phyloP scores from a whole-genome alignment of 2,797 vertebrate genomes.

The Pseudotriccus pelzelni region DNA sequence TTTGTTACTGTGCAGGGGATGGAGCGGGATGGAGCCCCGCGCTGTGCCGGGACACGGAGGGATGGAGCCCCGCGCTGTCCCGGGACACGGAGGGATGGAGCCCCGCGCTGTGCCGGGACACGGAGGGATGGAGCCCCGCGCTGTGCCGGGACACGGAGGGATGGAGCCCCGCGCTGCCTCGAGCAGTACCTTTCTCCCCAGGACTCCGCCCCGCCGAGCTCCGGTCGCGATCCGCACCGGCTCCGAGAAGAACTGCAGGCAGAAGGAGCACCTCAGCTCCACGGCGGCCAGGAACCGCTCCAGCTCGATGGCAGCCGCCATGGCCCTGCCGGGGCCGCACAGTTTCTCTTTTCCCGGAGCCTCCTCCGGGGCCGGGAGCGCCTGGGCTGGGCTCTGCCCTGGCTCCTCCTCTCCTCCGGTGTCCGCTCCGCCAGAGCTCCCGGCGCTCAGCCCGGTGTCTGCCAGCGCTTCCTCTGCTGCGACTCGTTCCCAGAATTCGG shows the following conservation, averaged over 20 bases:
- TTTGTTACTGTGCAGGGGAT: neutral
- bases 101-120: neutral
- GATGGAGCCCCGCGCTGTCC: neutral
- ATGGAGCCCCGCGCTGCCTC: neutral
- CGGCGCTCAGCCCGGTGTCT: fast-evolving
- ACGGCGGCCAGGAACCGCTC: neutral
- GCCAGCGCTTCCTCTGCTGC: neutral
- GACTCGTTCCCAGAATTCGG: no score
- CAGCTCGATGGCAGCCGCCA: neutral
- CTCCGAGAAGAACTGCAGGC: neutral
- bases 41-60: neutral
- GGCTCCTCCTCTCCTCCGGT: neutral
- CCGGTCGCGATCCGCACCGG: conserved; percentile 53
- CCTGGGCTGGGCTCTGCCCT: no score
- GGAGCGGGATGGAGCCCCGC: neutral
- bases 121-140: no score
- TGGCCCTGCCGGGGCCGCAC: neutral
- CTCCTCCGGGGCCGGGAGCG: neutral
- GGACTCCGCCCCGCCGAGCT: conserved; percentile 61
- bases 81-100: neutral
- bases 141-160: no score
- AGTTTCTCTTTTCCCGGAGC: neutral
- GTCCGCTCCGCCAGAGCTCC: fast-evolving
- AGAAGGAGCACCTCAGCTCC: conserved; percentile 5
- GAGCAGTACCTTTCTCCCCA: neutral